Evolutionary conservation across 2,888 invertebrate species (phyloP), one percentile per base, ranked within the genome.

Genomic region (Dastarcus helophoroides): DNA sequence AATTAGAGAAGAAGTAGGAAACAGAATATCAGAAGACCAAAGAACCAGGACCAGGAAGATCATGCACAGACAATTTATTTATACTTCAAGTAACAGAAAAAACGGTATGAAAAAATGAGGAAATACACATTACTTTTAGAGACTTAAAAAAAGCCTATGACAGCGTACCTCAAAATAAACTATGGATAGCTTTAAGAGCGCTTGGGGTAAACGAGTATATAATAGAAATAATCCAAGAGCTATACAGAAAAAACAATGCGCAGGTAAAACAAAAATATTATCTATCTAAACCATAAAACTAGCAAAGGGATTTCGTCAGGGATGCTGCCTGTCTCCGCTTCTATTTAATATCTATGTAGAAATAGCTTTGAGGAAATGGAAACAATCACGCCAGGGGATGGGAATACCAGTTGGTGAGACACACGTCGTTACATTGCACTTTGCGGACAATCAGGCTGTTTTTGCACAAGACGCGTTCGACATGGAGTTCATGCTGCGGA

Each of bases 81-180:
- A 12, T 29, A 9, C 22, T 29, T 19, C 9, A 27, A 17, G 17
- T 27, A 19, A 13, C 27, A 27, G 27, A 27, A n/a, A 26, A 26
- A 14, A 27, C 3, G 13, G 19, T 17, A 25, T 16, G 7, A 8
- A 16, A 16, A 8, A 19, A 6, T 17, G 27, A 27, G 19, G 17
- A 27, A 19, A 4, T 27, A 8, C 27, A 27, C 3, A 27, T 27
- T 3, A 9, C 2, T 11, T 19, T 28, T 9, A 12, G 13, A 28
- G 28, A 26, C 15, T 8, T 26, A 8, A 11, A 26, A 14, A 14
- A 12, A 9, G 26, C 26, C 3, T 26, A 26, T 17, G 27, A 27
- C 10, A 19, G 9, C 2, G 22, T 28, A 4, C 12, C 11, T 22
- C 5, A 14, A 2, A 13, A 19, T 9, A 16, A 26, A 26, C 15